Evolutionary conservation across 1,140 invertebrate genomes (phyloP).

Genomic region (Rhyacophila brunnea): DNA sequence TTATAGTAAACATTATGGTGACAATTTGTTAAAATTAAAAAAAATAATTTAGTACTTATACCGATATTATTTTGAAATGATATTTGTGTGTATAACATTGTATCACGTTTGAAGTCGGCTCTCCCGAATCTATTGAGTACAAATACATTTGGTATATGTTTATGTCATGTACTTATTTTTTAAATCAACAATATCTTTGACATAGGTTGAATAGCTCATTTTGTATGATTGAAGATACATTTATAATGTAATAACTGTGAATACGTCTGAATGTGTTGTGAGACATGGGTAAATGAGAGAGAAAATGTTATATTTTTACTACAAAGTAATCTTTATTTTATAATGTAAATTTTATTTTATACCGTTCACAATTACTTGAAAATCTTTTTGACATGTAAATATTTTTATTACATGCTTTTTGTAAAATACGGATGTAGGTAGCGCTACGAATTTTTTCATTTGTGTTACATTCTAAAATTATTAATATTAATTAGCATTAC

Average conservation of each 20-base stretch:
- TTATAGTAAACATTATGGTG: no score
- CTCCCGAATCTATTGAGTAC: constrained; percentile 2
- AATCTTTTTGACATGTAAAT: not conserved
- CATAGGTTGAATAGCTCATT: no score
- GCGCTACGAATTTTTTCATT: constrained; percentile 4
- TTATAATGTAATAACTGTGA: no score
- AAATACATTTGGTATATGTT: not conserved
- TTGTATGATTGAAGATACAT: no score
- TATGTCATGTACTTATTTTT: not conserved
- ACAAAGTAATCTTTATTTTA: not conserved
- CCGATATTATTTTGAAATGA: no score
- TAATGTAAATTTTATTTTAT: not conserved
- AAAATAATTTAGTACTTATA: no score
- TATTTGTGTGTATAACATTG: no score
- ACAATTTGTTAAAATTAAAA: no score
- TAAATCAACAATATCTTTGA: no score
- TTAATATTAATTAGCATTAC: not conserved
- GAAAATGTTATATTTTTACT: not conserved
- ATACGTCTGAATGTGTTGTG: no score
- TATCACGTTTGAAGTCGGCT: no score
- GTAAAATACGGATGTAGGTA: constrained; percentile 10
- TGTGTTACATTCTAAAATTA: not conserved
- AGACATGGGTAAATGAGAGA: not conserved
- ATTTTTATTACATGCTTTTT: constrained; percentile 3
- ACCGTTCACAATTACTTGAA: not conserved